These are phyloP conservation scores for Sebastes minor DNA, from an alignment of 2,797 vertebrate species.

Conservation along the genomic window DNA sequence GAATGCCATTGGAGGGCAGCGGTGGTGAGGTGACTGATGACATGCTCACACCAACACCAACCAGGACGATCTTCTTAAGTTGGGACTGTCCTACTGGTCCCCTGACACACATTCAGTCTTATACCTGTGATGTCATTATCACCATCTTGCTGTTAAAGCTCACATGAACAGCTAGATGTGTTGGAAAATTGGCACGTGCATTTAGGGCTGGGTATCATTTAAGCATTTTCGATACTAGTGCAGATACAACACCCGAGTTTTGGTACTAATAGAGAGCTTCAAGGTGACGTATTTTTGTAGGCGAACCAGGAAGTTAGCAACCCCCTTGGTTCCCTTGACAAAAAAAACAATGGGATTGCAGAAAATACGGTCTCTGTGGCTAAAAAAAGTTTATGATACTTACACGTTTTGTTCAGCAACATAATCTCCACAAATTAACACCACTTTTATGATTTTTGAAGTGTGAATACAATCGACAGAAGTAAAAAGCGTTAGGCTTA, in stretches of 20 bases:
- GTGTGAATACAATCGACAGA: too few relatives aligned
- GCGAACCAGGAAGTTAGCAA: too few relatives aligned
- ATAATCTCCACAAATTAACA: too few relatives aligned
- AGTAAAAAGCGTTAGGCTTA: too few relatives aligned
- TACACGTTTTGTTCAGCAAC: too few relatives aligned
- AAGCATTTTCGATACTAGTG: not conserved
- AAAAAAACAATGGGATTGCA: too few relatives aligned
- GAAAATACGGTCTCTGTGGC: too few relatives aligned
- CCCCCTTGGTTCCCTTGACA: too few relatives aligned
- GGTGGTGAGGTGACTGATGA: constrained; percentile 51
- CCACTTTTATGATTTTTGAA: too few relatives aligned
- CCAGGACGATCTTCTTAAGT: not conserved
- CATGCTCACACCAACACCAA: constrained; percentile 24
- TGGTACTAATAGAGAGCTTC: not conserved
- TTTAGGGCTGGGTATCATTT: not conserved
- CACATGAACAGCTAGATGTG: not conserved
- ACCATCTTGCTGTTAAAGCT: not conserved
- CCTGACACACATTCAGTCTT: constrained; percentile 35
- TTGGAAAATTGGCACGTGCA: not conserved
- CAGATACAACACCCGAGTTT: not conserved
- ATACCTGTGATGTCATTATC: not conserved
- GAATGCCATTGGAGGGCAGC: constrained; percentile 26
- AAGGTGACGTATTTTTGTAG: too few relatives aligned
- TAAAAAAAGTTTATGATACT: too few relatives aligned
- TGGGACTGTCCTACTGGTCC: constrained; percentile 24